Percentiles rank a stretch among this genome's conserved stretches.
Conservation (phyloP, 2,888 invertebrate species). For the Oxycera nigricornis region DNA sequence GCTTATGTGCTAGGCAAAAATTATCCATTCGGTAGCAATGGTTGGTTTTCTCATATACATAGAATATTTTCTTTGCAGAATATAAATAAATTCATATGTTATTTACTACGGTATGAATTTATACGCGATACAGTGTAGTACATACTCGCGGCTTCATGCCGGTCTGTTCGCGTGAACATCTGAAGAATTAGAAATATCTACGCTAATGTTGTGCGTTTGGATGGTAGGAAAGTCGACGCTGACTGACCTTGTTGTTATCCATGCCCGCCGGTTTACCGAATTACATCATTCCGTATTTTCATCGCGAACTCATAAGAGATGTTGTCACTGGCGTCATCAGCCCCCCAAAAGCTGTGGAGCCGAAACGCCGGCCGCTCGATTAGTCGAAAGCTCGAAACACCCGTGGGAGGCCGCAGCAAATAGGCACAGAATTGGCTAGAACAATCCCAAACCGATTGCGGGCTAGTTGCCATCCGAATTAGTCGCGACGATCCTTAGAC, state of each 20-base stretch:
- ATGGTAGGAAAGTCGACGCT: conserved; percentile 34
- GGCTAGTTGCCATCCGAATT: neutral
- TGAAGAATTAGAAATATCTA: neutral
- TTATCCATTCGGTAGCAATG: too few relatives aligned
- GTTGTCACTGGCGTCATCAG: conserved; percentile 20
- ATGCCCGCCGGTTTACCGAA: conserved; percentile 11
- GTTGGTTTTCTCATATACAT: too few relatives aligned
- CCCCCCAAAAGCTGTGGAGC: neutral
- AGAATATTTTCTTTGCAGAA: too few relatives aligned
- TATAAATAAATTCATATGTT: too few relatives aligned
- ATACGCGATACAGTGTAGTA: too few relatives aligned
- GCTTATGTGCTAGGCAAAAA: too few relatives aligned
- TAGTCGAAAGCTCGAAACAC: conserved; percentile 13
- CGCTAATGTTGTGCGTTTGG: neutral
- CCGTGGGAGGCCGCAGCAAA: conserved; percentile 10
- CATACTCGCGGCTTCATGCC: too few relatives aligned
- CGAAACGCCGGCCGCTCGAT: neutral
- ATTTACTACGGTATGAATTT: too few relatives aligned
- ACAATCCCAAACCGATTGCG: neutral
- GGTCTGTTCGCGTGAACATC: too few relatives aligned
- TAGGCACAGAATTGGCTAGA: neutral
- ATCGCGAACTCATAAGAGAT: conserved; percentile 20
- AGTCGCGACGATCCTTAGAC: neutral
- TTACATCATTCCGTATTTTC: conserved; percentile 37
- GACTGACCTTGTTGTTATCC: conserved; percentile 16